These are phyloP conservation scores for Chorisops tibialis DNA, from an alignment of 2,888 invertebrate species.

Conservation along the genomic window DNA sequence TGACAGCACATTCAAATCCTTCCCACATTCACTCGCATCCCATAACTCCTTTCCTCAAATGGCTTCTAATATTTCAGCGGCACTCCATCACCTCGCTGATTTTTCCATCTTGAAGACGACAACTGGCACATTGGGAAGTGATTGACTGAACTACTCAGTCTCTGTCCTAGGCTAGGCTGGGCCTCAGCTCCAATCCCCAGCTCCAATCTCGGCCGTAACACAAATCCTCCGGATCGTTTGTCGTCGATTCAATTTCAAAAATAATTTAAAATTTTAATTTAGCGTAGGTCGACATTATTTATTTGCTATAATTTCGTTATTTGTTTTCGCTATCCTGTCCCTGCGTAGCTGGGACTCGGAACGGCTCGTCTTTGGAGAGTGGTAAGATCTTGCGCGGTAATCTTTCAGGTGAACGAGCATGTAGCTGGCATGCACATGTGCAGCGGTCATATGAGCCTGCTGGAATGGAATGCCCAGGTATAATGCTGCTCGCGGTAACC, in stretches of 20 bases:
- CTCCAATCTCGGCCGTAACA: background rate
- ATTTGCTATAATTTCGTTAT: conserved; percentile 26
- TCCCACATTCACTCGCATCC: too few relatives aligned
- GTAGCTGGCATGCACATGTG: too few relatives aligned
- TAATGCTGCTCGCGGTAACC: too few relatives aligned
- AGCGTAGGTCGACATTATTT: conserved; percentile 29
- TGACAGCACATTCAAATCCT: too few relatives aligned
- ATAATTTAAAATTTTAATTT: conserved; percentile 31
- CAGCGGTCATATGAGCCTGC: too few relatives aligned
- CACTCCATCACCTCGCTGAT: conserved; percentile 1
- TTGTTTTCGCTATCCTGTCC: conserved; percentile 18
- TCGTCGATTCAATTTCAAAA: conserved; percentile 24
- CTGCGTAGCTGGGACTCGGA: too few relatives aligned
- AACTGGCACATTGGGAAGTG: conserved; percentile 15
- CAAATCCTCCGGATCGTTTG: conserved; percentile 17
- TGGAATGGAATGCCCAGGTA: too few relatives aligned
- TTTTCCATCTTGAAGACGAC: conserved; percentile 10
- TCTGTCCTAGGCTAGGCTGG: too few relatives aligned
- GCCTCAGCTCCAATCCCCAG: too few relatives aligned
- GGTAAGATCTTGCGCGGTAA: background rate
- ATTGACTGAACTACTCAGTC: conserved; percentile 1
- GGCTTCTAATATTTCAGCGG: conserved; percentile 17
- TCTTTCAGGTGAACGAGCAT: background rate
- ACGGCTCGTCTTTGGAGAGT: background rate
- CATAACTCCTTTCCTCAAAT: conserved; percentile 3